Evolutionary conservation across 2,113 vertebrate species (phyloP), one percentile per base, ranked within the genome.

Genomic region (Ceuthmochares aereus): DNA sequence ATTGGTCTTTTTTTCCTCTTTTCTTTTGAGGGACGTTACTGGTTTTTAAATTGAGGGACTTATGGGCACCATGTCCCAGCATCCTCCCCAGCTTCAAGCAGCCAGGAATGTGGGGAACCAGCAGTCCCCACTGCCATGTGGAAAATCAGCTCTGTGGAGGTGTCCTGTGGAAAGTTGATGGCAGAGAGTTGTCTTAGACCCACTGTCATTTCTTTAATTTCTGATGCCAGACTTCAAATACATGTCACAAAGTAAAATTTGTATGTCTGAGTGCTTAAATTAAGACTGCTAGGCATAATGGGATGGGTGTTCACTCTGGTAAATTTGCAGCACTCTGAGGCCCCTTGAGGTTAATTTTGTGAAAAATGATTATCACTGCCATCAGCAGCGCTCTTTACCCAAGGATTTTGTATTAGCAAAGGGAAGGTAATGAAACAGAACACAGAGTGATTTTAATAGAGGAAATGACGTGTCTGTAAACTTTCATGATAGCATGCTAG

Each of bases 291-390:
- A 62, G 75, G 34, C 42, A 23, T 97, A 92, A 97, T 95, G 84
- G 88, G 90, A 94, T 94, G 89, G 70, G 81, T 89, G 72, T 86
- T 94, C 60, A 64, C 25, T 60, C 42, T 63, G 74, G 80, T 92
- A 92, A 87, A 45, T 87, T 27, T 96, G 81, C 62, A 78, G 37
- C 92, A 87, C 67, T 90, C 67, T 55, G 88, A 81, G 76, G 64
- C 76, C 67, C 36, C 77, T 45, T 76, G 89, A 94, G 88, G 96
- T 94, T 87, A 96, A 95, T 91, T 93, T 73, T 86, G 67, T 87
- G 58, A 67, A 66, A 79, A 76, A 79, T 84, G 25, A 89, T 95
- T 75, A 92, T 96, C 59, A 27, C 69, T 17, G 55, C 59, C 67
- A 59, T 90, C 90, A 84, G 82, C 83, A 77, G 70, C 63, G 40